phyloP scores from a whole-genome alignment of 2,113 vertebrate species.

The Monopterus albus region DNA sequence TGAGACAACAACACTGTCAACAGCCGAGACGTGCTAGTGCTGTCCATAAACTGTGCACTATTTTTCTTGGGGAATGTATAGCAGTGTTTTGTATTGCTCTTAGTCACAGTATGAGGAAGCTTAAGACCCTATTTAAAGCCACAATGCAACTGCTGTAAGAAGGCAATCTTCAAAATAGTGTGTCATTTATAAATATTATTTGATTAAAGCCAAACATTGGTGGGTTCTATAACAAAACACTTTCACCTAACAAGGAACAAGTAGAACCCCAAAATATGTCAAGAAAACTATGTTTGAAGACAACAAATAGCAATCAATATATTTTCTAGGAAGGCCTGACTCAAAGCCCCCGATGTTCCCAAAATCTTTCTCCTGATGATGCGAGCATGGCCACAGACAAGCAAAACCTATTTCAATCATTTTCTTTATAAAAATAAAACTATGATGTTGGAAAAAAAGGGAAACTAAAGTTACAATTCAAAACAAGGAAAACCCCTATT shows the following conservation, averaged over 20 bases:
- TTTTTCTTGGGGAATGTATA: conserved; percentile 41
- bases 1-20: conserved; percentile 58
- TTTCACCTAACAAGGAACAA: no score
- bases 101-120: conserved; percentile 30
- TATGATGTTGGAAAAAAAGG: no score
- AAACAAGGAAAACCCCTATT: no score
- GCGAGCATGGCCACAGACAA: conserved; percentile 8
- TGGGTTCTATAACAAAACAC: background rate
- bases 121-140: conserved; percentile 18
- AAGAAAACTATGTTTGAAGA: no score
- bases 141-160: conserved; percentile 7
- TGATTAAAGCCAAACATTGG: conserved; percentile 6
- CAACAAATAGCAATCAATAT: no score
- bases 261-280: no score
- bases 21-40: conserved; percentile 29
- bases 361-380: conserved; percentile 24
- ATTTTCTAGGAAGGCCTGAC: background rate
- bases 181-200: conserved; percentile 6
- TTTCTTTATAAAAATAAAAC: conserved; percentile 8
- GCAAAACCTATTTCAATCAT: conserved; percentile 24
- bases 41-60: conserved; percentile 37
- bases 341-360: background rate
- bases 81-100: conserved; percentile 27
- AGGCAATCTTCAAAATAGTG: conserved; percentile 21
- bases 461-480: conserved; percentile 13